Evolutionary conservation across 2,888 invertebrate genomes (phyloP).

Genomic region (Apamea epomidion): DNA sequence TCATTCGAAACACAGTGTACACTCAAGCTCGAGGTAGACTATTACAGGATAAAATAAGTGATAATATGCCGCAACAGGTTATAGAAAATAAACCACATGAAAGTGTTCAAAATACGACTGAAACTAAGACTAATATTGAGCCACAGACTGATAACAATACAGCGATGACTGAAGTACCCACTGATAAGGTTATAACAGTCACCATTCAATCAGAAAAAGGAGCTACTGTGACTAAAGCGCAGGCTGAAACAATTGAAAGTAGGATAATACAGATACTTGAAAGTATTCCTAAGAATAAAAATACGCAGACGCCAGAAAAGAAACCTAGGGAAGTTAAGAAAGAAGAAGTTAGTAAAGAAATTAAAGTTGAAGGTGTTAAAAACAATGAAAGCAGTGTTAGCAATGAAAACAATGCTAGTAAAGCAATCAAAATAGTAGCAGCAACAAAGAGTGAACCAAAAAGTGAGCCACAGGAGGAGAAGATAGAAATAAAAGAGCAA

Average conservation of each 20-base stretch:
- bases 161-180: constrained; percentile 27
- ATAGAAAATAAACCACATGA: constrained; percentile 45
- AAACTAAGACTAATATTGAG: constrained; percentile 37
- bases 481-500: constrained; percentile 40
- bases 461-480: constrained; percentile 26
- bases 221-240: constrained; percentile 2
- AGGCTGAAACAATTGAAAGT: constrained; percentile 28
- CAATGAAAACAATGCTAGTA: constrained; percentile 9
- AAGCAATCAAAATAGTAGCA: constrained; percentile 2
- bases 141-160: constrained; percentile 33
- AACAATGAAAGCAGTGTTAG: neutral
- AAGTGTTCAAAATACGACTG: constrained; percentile 42
- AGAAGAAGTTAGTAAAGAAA: constrained; percentile 8
- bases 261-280: constrained; percentile 38
- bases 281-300: constrained; percentile 47
- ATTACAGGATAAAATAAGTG: constrained; percentile 75
- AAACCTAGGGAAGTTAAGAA: constrained; percentile 18
- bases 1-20: constrained; percentile 85
- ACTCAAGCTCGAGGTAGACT: constrained; percentile 84
- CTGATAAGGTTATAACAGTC: constrained; percentile 33
- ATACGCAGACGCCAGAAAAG: constrained; percentile 25
- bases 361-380: constrained; percentile 21
- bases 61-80: constrained; percentile 42
- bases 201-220: constrained; percentile 39
- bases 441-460: constrained; percentile 26